Evolutionary conservation across 64 coral and sea anemone genomes (phyloP).

Genomic region (Stylophora pistillata): DNA sequence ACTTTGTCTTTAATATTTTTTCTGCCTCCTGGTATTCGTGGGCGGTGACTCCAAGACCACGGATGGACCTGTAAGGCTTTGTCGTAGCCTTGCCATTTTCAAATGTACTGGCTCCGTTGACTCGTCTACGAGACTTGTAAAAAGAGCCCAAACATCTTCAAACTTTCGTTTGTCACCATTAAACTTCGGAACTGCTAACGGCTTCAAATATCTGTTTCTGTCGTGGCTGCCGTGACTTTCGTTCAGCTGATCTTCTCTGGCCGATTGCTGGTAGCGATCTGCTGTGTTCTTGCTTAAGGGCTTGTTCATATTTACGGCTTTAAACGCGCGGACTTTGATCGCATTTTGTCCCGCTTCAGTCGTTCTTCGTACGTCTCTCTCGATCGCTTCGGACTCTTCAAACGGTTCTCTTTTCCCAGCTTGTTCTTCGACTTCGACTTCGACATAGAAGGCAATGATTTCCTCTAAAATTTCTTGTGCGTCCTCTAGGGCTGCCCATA

Average conservation of each 20-base stretch:
- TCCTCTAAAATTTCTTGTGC: too few relatives aligned
- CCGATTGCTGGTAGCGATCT: background rate
- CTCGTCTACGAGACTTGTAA: conserved; percentile 42
- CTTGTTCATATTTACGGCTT: background rate
- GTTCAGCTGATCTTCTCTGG: conserved; percentile 2
- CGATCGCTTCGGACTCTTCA: background rate
- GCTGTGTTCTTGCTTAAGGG: background rate
- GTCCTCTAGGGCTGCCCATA: too few relatives aligned
- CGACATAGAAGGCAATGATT: too few relatives aligned
- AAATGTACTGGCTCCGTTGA: conserved; percentile 16
- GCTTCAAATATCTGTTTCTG: background rate
- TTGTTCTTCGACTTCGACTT: too few relatives aligned
- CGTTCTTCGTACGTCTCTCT: background rate
- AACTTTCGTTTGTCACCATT: conserved; percentile 33
- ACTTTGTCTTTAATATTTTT: too few relatives aligned
- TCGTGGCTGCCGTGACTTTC: background rate
- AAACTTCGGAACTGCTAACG: background rate
- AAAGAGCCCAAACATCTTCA: conserved; percentile 34
- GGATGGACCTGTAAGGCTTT: too few relatives aligned
- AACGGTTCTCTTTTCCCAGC: too few relatives aligned
- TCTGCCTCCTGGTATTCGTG: too few relatives aligned
- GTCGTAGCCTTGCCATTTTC: conserved; percentile 56
- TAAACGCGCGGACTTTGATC: background rate
- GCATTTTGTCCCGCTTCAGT: background rate
- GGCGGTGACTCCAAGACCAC: too few relatives aligned